Conservation (phyloP, 2,113 vertebrate genomes). For the Thunnus thynnus region DNA sequence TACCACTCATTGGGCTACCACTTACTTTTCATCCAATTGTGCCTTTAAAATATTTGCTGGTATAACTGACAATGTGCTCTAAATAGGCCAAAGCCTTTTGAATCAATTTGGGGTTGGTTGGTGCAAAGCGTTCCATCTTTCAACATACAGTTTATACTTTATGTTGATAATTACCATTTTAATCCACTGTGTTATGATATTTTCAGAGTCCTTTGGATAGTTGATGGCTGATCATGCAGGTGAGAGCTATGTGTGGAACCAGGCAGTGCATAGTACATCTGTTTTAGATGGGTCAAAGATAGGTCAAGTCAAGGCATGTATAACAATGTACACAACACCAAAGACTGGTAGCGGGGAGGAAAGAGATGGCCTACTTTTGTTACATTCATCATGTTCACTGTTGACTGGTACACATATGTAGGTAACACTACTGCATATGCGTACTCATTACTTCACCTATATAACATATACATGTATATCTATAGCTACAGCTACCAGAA, state of each 20-base stretch:
- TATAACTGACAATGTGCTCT: not conserved
- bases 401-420: no score
- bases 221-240: not conserved
- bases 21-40: not conserved
- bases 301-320: not conserved
- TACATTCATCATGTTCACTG: no score
- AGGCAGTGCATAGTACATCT: not conserved
- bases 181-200: not conserved
- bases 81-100: not conserved
- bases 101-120: not conserved
- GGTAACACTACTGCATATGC: no score
- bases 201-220: no score
- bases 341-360: not conserved
- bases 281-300: constrained; percentile 15
- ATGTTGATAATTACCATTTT: no score
- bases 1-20: not conserved
- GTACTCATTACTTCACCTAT: no score
- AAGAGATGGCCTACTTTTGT: not conserved
- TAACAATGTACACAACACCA: no score
- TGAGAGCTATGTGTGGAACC: not conserved
- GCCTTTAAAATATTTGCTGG: constrained; percentile 11
- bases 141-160: no score
- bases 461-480: no score
- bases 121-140: constrained; percentile 12
- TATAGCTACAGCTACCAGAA: no score